Conservation (phyloP, 2,888 invertebrate species). For the Rhogogaster chlorosoma region DNA sequence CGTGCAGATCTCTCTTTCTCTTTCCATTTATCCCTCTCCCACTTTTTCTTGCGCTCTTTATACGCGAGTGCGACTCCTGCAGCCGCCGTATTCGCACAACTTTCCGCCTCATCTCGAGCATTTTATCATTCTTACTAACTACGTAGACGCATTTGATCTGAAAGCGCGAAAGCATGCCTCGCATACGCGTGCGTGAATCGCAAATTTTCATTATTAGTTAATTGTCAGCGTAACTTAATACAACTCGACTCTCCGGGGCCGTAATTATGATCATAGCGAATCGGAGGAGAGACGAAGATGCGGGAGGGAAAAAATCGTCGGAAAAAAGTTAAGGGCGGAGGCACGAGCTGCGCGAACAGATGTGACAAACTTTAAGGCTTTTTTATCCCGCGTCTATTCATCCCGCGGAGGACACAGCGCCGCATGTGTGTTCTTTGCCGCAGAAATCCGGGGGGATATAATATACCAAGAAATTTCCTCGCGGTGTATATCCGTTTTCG, state of each 20-base stretch:
- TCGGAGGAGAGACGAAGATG: neutral
- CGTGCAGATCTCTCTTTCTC: constrained; percentile 7
- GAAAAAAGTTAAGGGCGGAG: neutral
- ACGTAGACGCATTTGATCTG: constrained; percentile 8
- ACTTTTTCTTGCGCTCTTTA: neutral
- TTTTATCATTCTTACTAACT: constrained; percentile 29
- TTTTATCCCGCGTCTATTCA: constrained; percentile 24
- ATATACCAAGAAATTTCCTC: neutral
- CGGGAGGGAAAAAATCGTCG: neutral
- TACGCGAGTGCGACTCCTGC: neutral
- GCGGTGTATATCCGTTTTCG: constrained; percentile 43
- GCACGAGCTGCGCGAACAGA: constrained; percentile 42
- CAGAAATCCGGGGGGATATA: neutral
- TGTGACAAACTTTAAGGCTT: constrained; percentile 37
- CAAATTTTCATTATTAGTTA: neutral
- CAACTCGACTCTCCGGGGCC: neutral
- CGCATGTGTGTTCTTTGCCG: constrained; percentile 18
- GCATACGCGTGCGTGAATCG: neutral
- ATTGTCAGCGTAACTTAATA: neutral
- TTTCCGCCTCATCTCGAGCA: neutral
- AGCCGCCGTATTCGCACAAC: neutral
- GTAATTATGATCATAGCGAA: neutral
- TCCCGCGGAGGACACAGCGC: neutral
- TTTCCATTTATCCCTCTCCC: neutral
- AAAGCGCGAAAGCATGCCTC: neutral